These are phyloP conservation scores for Atta colombica DNA, from an alignment of 1,140 invertebrate genomes.

Conservation along the genomic window DNA sequence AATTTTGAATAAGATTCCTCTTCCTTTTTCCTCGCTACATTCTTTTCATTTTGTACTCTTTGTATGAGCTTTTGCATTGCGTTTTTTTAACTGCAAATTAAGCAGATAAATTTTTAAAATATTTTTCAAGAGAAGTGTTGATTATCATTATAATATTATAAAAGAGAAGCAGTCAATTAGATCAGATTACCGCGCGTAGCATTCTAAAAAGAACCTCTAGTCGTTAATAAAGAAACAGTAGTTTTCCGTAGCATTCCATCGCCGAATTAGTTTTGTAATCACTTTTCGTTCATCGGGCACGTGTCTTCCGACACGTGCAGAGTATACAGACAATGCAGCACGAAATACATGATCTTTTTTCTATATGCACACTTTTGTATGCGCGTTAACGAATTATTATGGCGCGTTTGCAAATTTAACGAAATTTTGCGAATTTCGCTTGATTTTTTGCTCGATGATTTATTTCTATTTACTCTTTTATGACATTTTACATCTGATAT, in stretches of 20 bases:
- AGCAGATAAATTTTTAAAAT: background rate
- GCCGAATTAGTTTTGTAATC: constrained; percentile 31
- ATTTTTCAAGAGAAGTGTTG: constrained; percentile 9
- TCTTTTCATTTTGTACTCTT: background rate
- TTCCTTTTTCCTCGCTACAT: background rate
- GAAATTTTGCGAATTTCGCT: background rate
- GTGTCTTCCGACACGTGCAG: background rate
- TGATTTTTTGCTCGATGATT: background rate
- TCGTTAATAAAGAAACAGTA: constrained; percentile 20
- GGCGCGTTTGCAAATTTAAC: constrained; percentile 28
- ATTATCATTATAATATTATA: constrained; percentile 2
- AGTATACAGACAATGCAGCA: background rate
- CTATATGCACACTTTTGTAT: background rate
- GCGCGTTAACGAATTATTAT: constrained; percentile 25
- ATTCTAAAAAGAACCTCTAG: background rate
- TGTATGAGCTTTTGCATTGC: background rate
- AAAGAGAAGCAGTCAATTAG: background rate
- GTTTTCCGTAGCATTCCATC: background rate
- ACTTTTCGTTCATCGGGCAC: background rate
- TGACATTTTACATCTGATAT: background rate
- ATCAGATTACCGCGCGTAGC: background rate
- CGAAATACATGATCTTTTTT: background rate
- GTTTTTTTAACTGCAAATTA: background rate
- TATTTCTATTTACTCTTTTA: background rate
- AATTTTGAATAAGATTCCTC: background rate